Evolutionary conservation across 2,888 invertebrate species (phyloP), one percentile per base, ranked within the genome.

Genomic region (Diarsia mendica): DNA sequence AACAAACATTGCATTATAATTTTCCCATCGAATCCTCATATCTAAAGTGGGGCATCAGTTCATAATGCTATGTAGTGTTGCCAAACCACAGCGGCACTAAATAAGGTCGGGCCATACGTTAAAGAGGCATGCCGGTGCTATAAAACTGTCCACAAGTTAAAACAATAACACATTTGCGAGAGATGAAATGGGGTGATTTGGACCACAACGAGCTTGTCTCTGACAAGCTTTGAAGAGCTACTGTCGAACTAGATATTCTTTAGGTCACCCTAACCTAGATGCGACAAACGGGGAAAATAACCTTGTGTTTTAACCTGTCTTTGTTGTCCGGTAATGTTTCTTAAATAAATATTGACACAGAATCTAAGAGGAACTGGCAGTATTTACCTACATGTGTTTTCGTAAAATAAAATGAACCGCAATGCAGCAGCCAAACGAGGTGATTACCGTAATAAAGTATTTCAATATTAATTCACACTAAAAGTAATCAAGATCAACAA

Each of bases 101-200:
- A 92, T 92, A 92, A 91, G 90, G 90, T 88, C 87, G 85, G 68
- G 79, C 75, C 79, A 81, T 77, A 83, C 85, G 85, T 84, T 82
- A 83, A 90, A 89, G 83, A 84, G 80, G 84, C 82, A 87, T 86
- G 84, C 75, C 86, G 83, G 84, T 80, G 84, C 88, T 85, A 91
- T 92, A 93, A 93, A 92, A 85, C 89, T 85, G 89, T 89, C 86
- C 90, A 88, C 90, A 88, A 91, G 91, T 92, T 93, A 92, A 95
- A 94, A 95, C 94, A 95, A 95, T 95, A 94, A 94, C 91, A 89
- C 93, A 93, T 94, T 94, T 90, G 88, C 86, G 78, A 67, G 82
- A 90, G 91, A 94, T 93, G 91, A 89, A 92, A 90, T 90, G 90
- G 67, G 84, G 88, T 82, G 89, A 92, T 91, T 89, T 81, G 83